These are phyloP conservation scores for Trissolcus basalis DNA, from an alignment of 1,140 invertebrate genomes.

Conservation along the genomic window DNA sequence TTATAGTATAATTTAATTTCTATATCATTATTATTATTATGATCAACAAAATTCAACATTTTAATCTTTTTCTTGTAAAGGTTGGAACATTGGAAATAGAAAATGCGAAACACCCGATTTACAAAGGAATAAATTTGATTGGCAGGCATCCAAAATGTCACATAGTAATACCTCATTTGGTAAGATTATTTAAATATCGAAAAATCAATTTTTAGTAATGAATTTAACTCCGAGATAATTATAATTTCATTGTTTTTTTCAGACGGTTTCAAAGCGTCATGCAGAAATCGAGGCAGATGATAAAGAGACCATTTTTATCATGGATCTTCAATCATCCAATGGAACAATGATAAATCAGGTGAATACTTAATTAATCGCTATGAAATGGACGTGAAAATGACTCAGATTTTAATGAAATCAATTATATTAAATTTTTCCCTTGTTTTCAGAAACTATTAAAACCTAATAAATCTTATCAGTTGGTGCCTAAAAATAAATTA, in stretches of 20 bases:
- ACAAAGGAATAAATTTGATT: conserved; percentile 27
- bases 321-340: conserved; percentile 68
- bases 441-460: conserved; percentile 55
- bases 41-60: too few relatives aligned
- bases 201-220: background rate
- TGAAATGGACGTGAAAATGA: background rate
- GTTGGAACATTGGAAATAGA: conserved; percentile 12
- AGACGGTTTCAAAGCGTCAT: conserved; percentile 70
- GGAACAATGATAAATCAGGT: conserved; percentile 69
- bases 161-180: conserved; percentile 16
- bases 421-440: too few relatives aligned
- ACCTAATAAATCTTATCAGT: conserved; percentile 61
- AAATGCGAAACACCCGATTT: conserved; percentile 22
- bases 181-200: conserved; percentile 8
- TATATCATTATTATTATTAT: too few relatives aligned
- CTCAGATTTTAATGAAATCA: too few relatives aligned
- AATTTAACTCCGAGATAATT: background rate
- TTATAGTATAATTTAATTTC: too few relatives aligned
- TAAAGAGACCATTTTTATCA: conserved; percentile 62
- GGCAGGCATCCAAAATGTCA: conserved; percentile 31
- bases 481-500: conserved; percentile 61
- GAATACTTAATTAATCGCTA: conserved; percentile 29
- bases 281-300: conserved; percentile 67
- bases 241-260: conserved; percentile 26
- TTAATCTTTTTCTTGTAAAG: conserved; percentile 15